Evolutionary conservation across 2,113 vertebrate genomes (phyloP).

Genomic region (Procavia capensis): DNA sequence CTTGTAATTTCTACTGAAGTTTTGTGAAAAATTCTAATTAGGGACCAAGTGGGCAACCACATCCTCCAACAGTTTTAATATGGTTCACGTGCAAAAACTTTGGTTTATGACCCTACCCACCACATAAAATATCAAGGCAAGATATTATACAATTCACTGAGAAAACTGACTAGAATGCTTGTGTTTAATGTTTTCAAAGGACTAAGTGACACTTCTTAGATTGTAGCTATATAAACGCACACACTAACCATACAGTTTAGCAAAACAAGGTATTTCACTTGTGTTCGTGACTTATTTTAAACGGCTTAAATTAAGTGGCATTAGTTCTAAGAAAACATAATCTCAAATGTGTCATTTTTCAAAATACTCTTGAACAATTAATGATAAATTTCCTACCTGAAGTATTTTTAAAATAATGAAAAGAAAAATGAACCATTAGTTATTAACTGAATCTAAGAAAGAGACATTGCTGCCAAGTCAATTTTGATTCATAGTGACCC

Average conservation of each 20-base stretch:
- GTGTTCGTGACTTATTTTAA: not conserved
- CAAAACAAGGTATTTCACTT: conserved; percentile 1
- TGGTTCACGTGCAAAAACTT: not conserved
- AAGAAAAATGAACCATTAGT: not conserved
- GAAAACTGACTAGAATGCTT: not conserved
- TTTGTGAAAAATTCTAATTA: conserved; percentile 57
- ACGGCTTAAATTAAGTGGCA: not conserved
- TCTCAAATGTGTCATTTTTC: conserved; percentile 21
- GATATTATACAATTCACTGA: not conserved
- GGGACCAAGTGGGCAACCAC: not conserved
- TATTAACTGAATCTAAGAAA: not conserved
- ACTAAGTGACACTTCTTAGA: not conserved
- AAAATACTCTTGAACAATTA: not conserved
- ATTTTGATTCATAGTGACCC: too few relatives aligned
- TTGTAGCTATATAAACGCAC: not conserved
- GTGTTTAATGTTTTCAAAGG: not conserved
- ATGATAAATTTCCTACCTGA: not conserved
- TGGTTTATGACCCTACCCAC: conserved; percentile 16
- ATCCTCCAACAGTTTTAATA: not conserved
- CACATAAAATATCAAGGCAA: not conserved
- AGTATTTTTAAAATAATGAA: not conserved
- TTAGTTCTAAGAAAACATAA: not conserved
- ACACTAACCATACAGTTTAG: not conserved
- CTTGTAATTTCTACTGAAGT: conserved; percentile 39
- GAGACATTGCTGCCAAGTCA: too few relatives aligned